Percentiles rank a stretch among this genome's conserved stretches.
Conservation (phyloP, 92 coral and sea anemone species). For the Palythoa grandiflora region DNA sequence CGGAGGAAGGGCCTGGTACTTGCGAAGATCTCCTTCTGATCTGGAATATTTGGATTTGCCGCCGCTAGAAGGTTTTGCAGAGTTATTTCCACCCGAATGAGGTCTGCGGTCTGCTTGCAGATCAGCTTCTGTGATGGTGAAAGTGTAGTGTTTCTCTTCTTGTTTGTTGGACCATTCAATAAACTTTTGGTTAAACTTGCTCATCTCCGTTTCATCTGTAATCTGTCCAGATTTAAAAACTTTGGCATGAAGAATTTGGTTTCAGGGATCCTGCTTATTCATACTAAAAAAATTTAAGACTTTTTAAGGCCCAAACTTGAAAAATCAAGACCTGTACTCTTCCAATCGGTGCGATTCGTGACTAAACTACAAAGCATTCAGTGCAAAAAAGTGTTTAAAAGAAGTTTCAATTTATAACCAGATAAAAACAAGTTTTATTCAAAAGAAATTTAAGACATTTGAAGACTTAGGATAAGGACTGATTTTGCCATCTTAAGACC, state of each 20-base stretch:
- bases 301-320: too few relatives aligned
- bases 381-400: too few relatives aligned
- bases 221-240: conserved; percentile 57
- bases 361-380: too few relatives aligned
- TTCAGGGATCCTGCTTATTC: too few relatives aligned
- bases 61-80: conserved; percentile 57
- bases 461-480: too few relatives aligned
- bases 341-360: too few relatives aligned
- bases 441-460: too few relatives aligned
- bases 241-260: neutral
- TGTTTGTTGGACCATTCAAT: conserved; percentile 89
- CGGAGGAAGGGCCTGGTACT: conserved; percentile 93
- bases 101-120: conserved; percentile 68
- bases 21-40: conserved; percentile 94
- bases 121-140: conserved; percentile 93
- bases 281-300: too few relatives aligned
- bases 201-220: conserved; percentile 95
- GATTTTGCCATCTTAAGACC: too few relatives aligned
- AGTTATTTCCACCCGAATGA: conserved; percentile 74
- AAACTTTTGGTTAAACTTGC: conserved; percentile 79
- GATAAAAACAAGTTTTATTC: too few relatives aligned
- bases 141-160: conserved; percentile 90
- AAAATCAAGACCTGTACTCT: too few relatives aligned
- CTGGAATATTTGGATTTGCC: conserved; percentile 60
- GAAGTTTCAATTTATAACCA: too few relatives aligned